Conservation (phyloP, 1,140 invertebrate species). For the Mactra quadrangularis region DNA sequence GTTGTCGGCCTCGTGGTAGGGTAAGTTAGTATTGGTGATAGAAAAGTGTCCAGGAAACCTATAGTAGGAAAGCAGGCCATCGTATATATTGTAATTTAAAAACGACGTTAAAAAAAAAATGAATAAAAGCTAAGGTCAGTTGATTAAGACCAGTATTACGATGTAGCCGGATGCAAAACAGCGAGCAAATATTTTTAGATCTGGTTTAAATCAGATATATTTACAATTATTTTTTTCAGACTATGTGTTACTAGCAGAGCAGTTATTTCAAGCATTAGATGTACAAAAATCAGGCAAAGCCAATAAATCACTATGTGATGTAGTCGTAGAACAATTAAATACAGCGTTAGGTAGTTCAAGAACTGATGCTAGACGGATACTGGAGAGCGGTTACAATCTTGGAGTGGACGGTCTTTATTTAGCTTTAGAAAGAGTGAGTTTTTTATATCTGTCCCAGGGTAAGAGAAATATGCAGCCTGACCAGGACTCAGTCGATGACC, state of each 20-base stretch:
- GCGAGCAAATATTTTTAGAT: too few relatives aligned
- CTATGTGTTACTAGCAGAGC: slow-evolving; percentile 67
- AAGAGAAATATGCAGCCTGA: too few relatives aligned
- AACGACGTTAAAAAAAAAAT: too few relatives aligned
- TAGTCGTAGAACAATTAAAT: slow-evolving; percentile 72
- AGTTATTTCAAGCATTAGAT: slow-evolving; percentile 73
- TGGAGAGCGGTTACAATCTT: slow-evolving; percentile 69
- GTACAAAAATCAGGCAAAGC: slow-evolving; percentile 72
- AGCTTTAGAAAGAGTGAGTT: slow-evolving; percentile 68
- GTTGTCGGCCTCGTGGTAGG: too few relatives aligned
- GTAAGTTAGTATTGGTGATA: too few relatives aligned
- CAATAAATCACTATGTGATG: slow-evolving; percentile 74
- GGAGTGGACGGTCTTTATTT: slow-evolving; percentile 67
- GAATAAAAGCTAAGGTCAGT: too few relatives aligned
- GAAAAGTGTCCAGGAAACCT: too few relatives aligned
- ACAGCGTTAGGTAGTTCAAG: slow-evolving; percentile 66
- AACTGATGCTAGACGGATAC: slow-evolving; percentile 68
- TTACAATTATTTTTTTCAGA: slow-evolving; percentile 58
- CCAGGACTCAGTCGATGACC: slow-evolving; percentile 62
- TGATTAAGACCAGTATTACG: too few relatives aligned
- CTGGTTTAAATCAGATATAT: too few relatives aligned
- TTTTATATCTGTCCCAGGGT: slow-evolving; percentile 51
- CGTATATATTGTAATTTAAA: too few relatives aligned
- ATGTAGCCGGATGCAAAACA: too few relatives aligned
- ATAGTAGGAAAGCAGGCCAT: too few relatives aligned